Percentiles rank a stretch among this genome's conserved stretches.
Evolutionary conservation across 2,113 vertebrate genomes (phyloP).

Genomic region (Myanophis thanlyinensis): DNA sequence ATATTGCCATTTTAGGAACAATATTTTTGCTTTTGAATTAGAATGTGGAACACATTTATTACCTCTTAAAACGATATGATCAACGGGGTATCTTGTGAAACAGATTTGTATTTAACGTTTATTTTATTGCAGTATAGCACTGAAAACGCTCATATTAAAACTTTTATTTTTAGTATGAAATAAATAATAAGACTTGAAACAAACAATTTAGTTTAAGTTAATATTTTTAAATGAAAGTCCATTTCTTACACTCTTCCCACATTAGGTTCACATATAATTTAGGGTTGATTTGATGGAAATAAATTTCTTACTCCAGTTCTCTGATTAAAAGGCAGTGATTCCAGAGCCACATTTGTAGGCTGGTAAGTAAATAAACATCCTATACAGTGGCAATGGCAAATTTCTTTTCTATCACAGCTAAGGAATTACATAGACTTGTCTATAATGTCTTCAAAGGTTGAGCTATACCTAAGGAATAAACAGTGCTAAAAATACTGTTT

Average conservation of each 20-base stretch:
- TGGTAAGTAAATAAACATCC: neutral
- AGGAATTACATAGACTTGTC: neutral
- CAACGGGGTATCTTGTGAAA: neutral
- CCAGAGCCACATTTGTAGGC: neutral
- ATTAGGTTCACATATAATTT: neutral
- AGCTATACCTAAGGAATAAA: neutral
- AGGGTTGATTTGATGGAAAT: neutral
- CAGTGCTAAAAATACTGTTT: neutral
- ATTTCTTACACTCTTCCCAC: neutral
- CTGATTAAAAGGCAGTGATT: neutral
- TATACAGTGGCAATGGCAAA: neutral
- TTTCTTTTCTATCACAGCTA: neutral
- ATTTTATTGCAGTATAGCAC: neutral
- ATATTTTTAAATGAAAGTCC: neutral
- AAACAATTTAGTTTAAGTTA: neutral
- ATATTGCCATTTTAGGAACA: conserved; percentile 23
- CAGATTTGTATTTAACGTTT: neutral
- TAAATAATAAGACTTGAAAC: neutral
- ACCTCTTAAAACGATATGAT: neutral
- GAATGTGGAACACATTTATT: neutral
- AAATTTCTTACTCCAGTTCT: neutral
- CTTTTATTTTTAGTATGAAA: neutral
- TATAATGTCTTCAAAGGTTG: neutral
- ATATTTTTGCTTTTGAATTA: conserved; percentile 10
- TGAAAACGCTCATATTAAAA: neutral